Base-by-base conservation (phyloP, 2,797 vertebrate species). In the Lophotriccus pileatus region DNA sequence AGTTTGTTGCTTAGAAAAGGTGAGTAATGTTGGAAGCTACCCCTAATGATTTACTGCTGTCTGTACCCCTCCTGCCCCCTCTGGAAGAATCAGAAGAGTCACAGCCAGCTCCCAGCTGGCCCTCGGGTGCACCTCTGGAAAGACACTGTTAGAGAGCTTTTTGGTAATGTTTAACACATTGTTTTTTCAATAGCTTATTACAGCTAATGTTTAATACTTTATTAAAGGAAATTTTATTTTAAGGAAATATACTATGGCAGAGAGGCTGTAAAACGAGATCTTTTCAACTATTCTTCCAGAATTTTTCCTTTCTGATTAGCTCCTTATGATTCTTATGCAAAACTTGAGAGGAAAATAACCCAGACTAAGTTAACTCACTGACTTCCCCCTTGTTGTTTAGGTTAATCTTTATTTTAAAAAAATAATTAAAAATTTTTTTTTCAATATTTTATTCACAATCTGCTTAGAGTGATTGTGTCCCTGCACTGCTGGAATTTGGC, bases 351-450 rank as follows among this genome's bases (percentile, higher is more conserved):
- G 4, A 8, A 41, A 84, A 62, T 67, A 34, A 3, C 0, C 14
- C 16, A 5, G 25, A 7, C 27, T 58, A 41, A 49, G 24, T 78
- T 78, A 76, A 47, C 34, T 85, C 49, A 19, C 15, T 63, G 23
- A 27, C n/a, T 67, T 24, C 13, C 7, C 7, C 19, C 13, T 12
- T 70, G 36, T n/a, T 19, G 13, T 56, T 94, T 68, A 49, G 37
- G 46, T 56, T n/a, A 5, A 2, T 56, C 12, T 4, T 19, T 36
- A n/a, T 3, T 25, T 18, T 14, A 39, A 37, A 37, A 37, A 37
- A 18, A 24, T 14, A 24, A 23, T 11, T 39, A 12, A 11, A 18
- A 20, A 5, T 8, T 4, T 3, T 24, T 14, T 11, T 2, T 1
- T 6, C 14, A 7, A 10, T 85, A 53, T 73, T 86, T 77, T 86